Base-by-base conservation (phyloP, 2,113 vertebrate genomes). In the Rhabdomys dilectus region DNA sequence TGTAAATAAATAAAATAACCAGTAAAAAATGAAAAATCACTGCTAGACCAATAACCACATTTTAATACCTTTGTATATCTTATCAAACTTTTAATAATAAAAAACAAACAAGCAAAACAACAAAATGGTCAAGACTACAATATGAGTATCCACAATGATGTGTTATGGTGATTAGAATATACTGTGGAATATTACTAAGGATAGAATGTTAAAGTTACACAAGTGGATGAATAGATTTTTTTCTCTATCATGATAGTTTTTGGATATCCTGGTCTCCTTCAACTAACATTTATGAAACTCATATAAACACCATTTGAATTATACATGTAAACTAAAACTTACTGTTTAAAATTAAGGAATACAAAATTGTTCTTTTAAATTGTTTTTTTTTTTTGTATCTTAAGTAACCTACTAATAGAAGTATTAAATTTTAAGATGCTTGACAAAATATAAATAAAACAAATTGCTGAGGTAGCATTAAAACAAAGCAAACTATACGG, bases 381-480 rank as follows among this genome's bases (percentile, higher is more conserved):
- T 2, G 56, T 82, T 81, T 4, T 0, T 68, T 87, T 87, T 17
- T 7, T 72, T 19, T 72, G 7, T 34, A 68, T 16, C 66, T 36
- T 68, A 68, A 34, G 31, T 13, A 36, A 13, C 5, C 12, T 68
- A 68, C 45, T 2, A 81, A 82, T 72, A 29, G 7, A 86, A 77
- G 13, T 51, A 68, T 75, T 89, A 64, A 80, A 34, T n/a, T 62
- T 3, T 77, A 21, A 26, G 68, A 0, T 45, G 89, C 42, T 73
- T 60, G 22, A 86, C 68, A 89, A 94, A 76, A 66, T 73, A 11
- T 73, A 92, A 88, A 77, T 80, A 24, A 87, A 53, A 64, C 86
- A 19, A 82, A 17, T 58, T 89, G 39, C 21, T 68, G 24, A 62
- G 7, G 0, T 45, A 6, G 4, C 26, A 82, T 21, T 45, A 45